Evolutionary conservation across 2,888 invertebrate species (phyloP).

Genomic region (Volucella inanis): DNA sequence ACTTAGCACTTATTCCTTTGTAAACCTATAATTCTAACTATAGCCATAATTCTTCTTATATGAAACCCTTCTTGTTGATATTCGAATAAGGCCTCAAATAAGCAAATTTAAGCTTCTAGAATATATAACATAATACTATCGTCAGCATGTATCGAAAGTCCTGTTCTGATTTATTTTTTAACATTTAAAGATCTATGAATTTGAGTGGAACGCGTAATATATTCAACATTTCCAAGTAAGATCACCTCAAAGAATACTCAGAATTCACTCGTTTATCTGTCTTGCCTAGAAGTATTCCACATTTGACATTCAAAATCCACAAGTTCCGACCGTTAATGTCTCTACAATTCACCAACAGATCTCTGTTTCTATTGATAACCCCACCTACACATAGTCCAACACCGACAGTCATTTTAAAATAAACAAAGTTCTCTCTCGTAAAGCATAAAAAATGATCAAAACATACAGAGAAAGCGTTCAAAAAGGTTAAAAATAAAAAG

Average conservation of each 20-base stretch:
- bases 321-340: background rate
- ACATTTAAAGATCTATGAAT: too few relatives aligned
- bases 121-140: too few relatives aligned
- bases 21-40: too few relatives aligned
- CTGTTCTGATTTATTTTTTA: too few relatives aligned
- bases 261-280: background rate
- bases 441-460: constrained; percentile 36
- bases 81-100: too few relatives aligned
- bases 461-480: constrained; percentile 25
- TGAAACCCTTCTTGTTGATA: too few relatives aligned
- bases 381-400: constrained; percentile 10
- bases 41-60: too few relatives aligned
- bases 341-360: constrained; percentile 18
- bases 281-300: constrained; percentile 39
- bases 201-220: too few relatives aligned
- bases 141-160: too few relatives aligned
- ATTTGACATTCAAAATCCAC: background rate
- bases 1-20: too few relatives aligned
- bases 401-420: constrained; percentile 34
- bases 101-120: too few relatives aligned
- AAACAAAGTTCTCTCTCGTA: constrained; percentile 45
- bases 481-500: constrained; percentile 32
- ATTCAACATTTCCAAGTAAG: background rate
- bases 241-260: constrained; percentile 30
- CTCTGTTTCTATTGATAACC: constrained; percentile 12